Evolutionary conservation across 1,140 invertebrate species (phyloP), one percentile per base, ranked within the genome.

Genomic region (Brachionus sp.): DNA sequence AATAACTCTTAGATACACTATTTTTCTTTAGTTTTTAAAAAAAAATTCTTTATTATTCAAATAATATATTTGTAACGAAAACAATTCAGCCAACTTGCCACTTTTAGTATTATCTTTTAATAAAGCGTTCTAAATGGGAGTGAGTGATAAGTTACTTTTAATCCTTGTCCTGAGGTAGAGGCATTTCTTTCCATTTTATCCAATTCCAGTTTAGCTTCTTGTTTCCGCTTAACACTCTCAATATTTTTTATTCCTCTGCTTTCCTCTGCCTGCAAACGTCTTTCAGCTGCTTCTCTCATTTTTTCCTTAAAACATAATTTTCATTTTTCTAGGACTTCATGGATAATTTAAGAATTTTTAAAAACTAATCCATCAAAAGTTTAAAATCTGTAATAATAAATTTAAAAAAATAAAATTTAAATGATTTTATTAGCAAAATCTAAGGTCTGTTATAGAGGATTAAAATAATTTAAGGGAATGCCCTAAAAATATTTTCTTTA

Each of bases 171-270:
- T 13, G 37, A 25, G 10, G 10, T 75, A 23, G 39, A 7, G 10
- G 19, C 46, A 37, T 57, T 62, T 35, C 33, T 9, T 39, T 66
- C 77, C 33, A 66, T 42, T 29, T 80, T 57, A 39, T 80, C 77
- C 25, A 80, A 62, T 80, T 80, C 46, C 23, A 62, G 13, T 62
- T 25, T 57, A 7, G 35, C 19, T 37, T 50, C 77, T 66, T 80
- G 50, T 19, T 57, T 7, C 5, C 50, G 77, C 25, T 80, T 80
- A 10, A 80, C 50, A 44, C 50, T 62, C 16, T 80, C 77, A 62
- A 80, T 66, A 33, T 80, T 80, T 25, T 80, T 57, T 10, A 80
- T 80, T 42, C 77, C 77, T 57, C 50, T 57, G 19, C 19, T 42
- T 44, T 80, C 77, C 4, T 62, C 37, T 64, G 57, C 62, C 23